These are phyloP conservation scores for Merodon equestris DNA, from an alignment of 2,888 invertebrate genomes.

Conservation along the genomic window DNA sequence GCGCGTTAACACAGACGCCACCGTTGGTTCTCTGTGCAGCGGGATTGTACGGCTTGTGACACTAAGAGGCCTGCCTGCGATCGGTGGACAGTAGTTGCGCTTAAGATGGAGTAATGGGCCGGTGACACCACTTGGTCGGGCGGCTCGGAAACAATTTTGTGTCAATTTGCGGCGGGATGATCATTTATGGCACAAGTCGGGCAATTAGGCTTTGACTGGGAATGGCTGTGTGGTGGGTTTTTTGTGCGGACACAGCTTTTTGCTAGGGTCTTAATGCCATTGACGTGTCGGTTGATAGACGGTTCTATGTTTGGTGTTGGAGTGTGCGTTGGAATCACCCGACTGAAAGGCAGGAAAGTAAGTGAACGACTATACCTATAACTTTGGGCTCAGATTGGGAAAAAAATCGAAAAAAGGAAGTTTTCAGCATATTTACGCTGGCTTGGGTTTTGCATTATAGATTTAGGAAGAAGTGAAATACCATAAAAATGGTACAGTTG, in stretches of 20 bases:
- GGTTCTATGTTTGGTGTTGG: not conserved
- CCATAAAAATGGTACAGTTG: no score
- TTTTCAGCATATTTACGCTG: no score
- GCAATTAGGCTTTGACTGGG: constrained; percentile 59
- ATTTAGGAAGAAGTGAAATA: no score
- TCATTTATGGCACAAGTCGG: constrained; percentile 64
- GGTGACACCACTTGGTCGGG: constrained; percentile 54
- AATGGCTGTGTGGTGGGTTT: constrained; percentile 46
- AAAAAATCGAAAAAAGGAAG: no score
- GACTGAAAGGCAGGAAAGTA: not conserved
- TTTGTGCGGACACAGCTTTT: constrained; percentile 13
- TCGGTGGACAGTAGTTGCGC: constrained; percentile 37
- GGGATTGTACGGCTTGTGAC: constrained; percentile 42
- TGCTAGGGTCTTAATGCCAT: not conserved
- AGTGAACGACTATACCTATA: not conserved
- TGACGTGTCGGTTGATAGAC: constrained; percentile 14
- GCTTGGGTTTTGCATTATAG: not conserved
- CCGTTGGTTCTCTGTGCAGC: not conserved
- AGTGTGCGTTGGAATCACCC: not conserved
- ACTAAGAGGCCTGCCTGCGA: constrained; percentile 49
- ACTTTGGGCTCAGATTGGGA: no score
- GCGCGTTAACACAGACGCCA: constrained; percentile 25
- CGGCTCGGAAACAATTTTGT: constrained; percentile 64
- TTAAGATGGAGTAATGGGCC: constrained; percentile 56
- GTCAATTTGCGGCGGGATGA: constrained; percentile 65